These are phyloP conservation scores for Eidolon helvum DNA, from an alignment of 2,113 vertebrate species.

Conservation along the genomic window DNA sequence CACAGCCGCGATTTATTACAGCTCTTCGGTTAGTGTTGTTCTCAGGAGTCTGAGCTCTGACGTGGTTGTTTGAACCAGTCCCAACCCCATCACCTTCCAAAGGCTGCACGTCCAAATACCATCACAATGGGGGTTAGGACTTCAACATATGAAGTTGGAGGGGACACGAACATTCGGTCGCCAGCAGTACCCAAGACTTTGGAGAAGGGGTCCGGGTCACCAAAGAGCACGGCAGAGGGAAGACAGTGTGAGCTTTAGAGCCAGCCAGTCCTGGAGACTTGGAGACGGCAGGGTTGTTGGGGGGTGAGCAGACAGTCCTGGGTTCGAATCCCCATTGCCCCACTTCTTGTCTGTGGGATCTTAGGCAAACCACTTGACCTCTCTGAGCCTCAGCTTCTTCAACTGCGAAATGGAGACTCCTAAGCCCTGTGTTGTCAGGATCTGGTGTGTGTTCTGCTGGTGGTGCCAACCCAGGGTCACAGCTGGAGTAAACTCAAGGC, in stretches of 20 bases:
- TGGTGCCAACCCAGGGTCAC: background rate
- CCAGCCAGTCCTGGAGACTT: background rate
- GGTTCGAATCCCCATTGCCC: rapidly evolving
- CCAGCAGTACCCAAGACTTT: background rate
- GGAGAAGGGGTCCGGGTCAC: background rate
- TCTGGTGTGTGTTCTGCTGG: background rate
- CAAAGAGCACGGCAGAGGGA: background rate
- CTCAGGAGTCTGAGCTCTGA: conserved; percentile 18
- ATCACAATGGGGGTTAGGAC: background rate
- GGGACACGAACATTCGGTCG: background rate
- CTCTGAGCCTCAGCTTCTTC: background rate
- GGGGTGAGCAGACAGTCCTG: background rate
- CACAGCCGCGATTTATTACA: background rate
- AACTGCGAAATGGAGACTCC: background rate
- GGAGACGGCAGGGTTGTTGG: background rate
- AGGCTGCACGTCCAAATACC: background rate
- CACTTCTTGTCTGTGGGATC: background rate
- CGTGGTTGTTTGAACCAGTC: background rate
- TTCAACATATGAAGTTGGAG: background rate
- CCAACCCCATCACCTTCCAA: background rate
- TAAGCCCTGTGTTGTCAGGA: background rate
- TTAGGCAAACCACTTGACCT: background rate
- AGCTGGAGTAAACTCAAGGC: background rate
- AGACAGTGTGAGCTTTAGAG: background rate
- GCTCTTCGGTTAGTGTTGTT: background rate